Base-by-base conservation (phyloP, 2,888 invertebrate species). In the Clunio marinus region DNA sequence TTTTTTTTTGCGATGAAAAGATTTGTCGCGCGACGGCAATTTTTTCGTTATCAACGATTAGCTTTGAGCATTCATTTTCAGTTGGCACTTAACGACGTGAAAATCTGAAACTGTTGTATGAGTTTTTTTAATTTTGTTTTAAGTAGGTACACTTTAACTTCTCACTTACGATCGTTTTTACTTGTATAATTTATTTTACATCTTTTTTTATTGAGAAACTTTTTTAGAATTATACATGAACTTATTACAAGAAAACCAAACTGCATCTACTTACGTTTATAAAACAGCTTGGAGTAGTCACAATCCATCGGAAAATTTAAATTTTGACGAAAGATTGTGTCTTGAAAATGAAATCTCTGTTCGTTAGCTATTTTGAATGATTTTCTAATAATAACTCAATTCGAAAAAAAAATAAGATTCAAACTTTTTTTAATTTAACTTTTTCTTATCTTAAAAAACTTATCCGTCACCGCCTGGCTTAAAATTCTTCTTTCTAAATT, bases 261-360 rank as follows among this genome's bases (percentile, higher is more conserved):
- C n/a, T n/a, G n/a, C n/a, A n/a, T n/a, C n/a, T n/a, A 82, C 82
- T 82, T 78, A 82, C 82, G 81, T 79, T 81, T 81, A 74, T 81
- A 81, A 81, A 81, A 81, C 45, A 69, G 60, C 76, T 81, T 82
- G 66, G 82, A 80, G 75, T 81, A 82, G 79, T 81, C 82, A 80
- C 82, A 82, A 82, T 82, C 82, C 82, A 82, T 62, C 60, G 62
- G 63, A 65, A 65, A 65, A 65, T 51, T 51, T 51, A 51, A 51
- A 51, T 65, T 66, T 66, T 66, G 66, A 66, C 66, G 66, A 32
- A 66, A 66, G 55, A 66, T 66, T 66, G 66, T 66, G 66, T 66
- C 66, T 66, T 66, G 66, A 66, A 66, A 66, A 66, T 66, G 66
- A 66, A 66, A 66, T 66, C 66, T 66, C 66, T 66, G 66, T 66